phyloP scores from a whole-genome alignment of 37 sponge, comb jelly and placozoan species.

The Lycopodina hypogea region DNA sequence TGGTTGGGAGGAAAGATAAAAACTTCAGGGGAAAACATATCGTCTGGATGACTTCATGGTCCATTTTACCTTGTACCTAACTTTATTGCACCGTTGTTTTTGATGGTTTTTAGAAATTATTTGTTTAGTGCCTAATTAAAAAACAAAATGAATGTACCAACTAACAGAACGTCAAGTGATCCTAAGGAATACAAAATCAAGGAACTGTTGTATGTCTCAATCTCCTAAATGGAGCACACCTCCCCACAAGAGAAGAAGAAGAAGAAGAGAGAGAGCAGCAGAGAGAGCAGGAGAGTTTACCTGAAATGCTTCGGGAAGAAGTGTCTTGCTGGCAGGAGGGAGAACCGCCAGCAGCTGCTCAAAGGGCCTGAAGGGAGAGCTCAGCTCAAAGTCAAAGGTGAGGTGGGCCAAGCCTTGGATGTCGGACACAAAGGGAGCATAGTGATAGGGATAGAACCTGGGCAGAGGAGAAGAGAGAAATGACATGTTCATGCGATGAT shows the following conservation, averaged over 20 bases:
- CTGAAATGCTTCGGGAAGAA: slow-evolving; percentile 85
- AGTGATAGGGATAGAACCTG: slow-evolving; percentile 97
- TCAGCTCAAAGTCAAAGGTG: slow-evolving; percentile 76
- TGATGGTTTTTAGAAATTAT: too few species aligned
- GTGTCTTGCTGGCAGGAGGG: slow-evolving; percentile 81
- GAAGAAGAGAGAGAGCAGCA: background rate
- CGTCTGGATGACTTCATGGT: too few species aligned
- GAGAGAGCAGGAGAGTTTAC: slow-evolving; percentile 13
- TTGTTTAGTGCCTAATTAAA: too few species aligned
- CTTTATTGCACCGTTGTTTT: too few species aligned
- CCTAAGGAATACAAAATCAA: too few species aligned
- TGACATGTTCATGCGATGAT: background rate
- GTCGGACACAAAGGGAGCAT: slow-evolving; percentile 96
- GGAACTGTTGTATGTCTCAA: too few species aligned
- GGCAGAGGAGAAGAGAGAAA: background rate
- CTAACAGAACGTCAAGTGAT: too few species aligned
- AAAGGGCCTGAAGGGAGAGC: slow-evolving; percentile 86
- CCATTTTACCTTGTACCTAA: too few species aligned
- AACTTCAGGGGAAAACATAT: too few species aligned
- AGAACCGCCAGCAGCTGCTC: slow-evolving; percentile 95
- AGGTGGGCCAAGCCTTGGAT: slow-evolving; percentile 51
- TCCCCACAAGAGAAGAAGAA: background rate
- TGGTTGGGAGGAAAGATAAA: too few species aligned
- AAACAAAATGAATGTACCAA: too few species aligned
- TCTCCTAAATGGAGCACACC: too few species aligned